Evolutionary conservation across 2,797 vertebrate species (phyloP), one percentile per base, ranked within the genome.

Genomic region (Intellagama lesueurii): DNA sequence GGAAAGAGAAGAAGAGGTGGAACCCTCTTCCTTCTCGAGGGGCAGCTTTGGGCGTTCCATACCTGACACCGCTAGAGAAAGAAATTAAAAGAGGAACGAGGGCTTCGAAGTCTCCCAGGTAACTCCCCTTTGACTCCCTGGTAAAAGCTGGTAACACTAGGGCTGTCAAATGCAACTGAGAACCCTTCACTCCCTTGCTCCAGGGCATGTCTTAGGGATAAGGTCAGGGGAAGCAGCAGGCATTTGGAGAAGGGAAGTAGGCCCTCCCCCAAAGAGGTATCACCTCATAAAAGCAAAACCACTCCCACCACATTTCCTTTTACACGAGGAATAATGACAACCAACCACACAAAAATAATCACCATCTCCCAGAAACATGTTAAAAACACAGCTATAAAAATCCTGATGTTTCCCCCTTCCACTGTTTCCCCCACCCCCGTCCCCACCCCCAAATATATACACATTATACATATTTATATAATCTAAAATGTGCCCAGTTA

Each of bases 401-500:
- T 78, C 85, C 40, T 73, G 44, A 84, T 70, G 68, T 69, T 40
- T 14, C 7, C 49, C 19, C 47, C 77, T 60, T 35, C 52, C 73
- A 14, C 26, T 77, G 30, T 26, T 60, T 64, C 32, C 35, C 35
- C 22, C 7, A 9, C 60, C 81, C 60, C 72, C 30, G 9, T 47
- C 35, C 87, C 85, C 92, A 83, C 86, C 87, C 90, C 90, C 90
- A 90, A 92, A 77, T 96, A 96, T 96, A 95, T 95, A 96, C 95
- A 96, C 95, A 95, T 95, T 56, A 91, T 95, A 96, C 96, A 96
- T 95, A 96, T 96, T 95, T 96, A 96, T 96, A 96, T 83, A 92
- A 89, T 93, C 93, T 93, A 94, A 66, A 83, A 88, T 70, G 85
- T 73, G 89, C 83, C 83, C 83, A 56, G 66, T 83, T 83, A 72